Conservation (phyloP, 2,888 invertebrate species). For the Plemyria rubiginata region DNA sequence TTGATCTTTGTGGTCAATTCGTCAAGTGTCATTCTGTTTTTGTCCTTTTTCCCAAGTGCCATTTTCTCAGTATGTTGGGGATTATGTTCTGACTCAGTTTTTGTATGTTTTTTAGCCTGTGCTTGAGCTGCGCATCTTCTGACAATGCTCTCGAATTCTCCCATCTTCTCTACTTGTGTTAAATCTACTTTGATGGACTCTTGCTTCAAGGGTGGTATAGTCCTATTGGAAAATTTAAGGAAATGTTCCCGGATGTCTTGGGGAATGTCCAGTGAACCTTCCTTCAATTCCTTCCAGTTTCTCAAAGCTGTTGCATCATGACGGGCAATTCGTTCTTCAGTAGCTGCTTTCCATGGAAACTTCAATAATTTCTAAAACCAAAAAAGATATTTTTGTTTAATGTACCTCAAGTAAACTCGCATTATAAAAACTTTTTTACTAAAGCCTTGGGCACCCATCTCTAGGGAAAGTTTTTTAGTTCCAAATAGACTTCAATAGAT, state of each 20-base stretch:
- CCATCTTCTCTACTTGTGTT: conserved; percentile 59
- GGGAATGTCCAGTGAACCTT: conserved; percentile 80
- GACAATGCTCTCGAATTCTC: conserved; percentile 81
- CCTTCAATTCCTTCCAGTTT: conserved; percentile 88
- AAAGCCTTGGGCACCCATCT: no score
- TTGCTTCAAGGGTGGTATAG: conserved; percentile 71
- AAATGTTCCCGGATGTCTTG: conserved; percentile 84
- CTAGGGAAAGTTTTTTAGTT: no score
- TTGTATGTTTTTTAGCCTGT: conserved; percentile 21
- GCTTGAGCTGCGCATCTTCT: conserved; percentile 66
- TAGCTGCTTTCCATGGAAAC: conserved; percentile 87
- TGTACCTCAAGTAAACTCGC: no score
- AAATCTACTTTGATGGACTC: conserved; percentile 68
- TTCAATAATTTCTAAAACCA: conserved; percentile 86
- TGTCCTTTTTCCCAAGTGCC: conserved; percentile 44
- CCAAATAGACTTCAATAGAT: no score
- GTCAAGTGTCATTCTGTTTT: conserved; percentile 65
- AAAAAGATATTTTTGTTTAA: no score
- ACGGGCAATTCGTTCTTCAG: conserved; percentile 81
- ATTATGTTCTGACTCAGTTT: conserved; percentile 13
- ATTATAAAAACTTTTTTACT: no score
- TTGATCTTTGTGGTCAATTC: conserved; percentile 67
- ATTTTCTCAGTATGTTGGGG: conserved; percentile 26
- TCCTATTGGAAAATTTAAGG: conserved; percentile 87
- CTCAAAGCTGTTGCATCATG: conserved; percentile 88